Conservation (phyloP, 2,797 vertebrate genomes). For the Gouania willdenowi region DNA sequence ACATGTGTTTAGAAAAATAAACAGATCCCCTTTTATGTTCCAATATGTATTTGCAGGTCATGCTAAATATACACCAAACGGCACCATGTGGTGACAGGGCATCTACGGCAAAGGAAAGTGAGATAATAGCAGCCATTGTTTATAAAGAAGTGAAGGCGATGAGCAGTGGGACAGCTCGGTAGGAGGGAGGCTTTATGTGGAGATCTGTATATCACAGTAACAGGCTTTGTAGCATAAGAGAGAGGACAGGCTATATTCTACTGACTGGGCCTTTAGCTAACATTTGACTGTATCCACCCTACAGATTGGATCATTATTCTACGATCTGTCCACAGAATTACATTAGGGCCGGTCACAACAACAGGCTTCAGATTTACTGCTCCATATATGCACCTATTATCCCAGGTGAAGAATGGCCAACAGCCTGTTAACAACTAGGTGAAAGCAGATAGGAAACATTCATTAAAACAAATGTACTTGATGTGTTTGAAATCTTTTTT, state of each 20-base stretch:
- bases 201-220: slow-evolving; percentile 48
- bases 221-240: slow-evolving; percentile 32
- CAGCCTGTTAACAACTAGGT: too few relatives aligned
- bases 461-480: too few relatives aligned
- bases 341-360: slow-evolving; percentile 54
- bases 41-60: slow-evolving; percentile 32
- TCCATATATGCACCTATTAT: slow-evolving; percentile 37
- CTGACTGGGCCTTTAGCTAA: slow-evolving; percentile 31
- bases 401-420: slow-evolving; percentile 38
- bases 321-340: slow-evolving; percentile 51
- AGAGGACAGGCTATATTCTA: slow-evolving; percentile 22
- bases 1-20: slow-evolving; percentile 27
- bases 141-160: slow-evolving; percentile 25
- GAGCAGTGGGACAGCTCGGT: slow-evolving; percentile 25
- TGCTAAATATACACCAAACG: slow-evolving; percentile 46
- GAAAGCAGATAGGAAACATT: slow-evolving; percentile 6
- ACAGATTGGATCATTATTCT: slow-evolving; percentile 67
- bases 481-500: too few relatives aligned
- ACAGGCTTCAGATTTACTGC: slow-evolving; percentile 58
- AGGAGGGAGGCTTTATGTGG: slow-evolving; percentile 48
- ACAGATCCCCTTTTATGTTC: slow-evolving; percentile 32
- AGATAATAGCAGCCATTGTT: slow-evolving; percentile 25
- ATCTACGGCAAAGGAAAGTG: slow-evolving; percentile 25
- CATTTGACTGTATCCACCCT: slow-evolving; percentile 41
- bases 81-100: slow-evolving; percentile 37